Conservation (phyloP, 2,888 invertebrate species). For the Nezara viridula region DNA sequence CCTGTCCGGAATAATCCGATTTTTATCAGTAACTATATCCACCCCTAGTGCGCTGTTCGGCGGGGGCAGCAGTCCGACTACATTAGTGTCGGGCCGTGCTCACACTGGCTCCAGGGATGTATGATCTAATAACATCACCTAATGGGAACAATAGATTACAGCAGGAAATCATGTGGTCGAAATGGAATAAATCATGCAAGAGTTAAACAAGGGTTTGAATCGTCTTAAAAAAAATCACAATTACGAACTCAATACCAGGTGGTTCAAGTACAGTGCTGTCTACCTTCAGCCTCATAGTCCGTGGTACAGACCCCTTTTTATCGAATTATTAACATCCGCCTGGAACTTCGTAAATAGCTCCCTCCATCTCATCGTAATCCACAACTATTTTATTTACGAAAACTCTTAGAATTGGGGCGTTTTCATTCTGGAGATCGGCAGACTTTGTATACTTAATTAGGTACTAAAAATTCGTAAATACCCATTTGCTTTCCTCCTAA, state of each 20-base stretch:
- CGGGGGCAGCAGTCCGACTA: not conserved
- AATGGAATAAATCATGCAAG: not conserved
- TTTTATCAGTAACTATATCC: slow-evolving; percentile 43
- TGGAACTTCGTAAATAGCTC: too few relatives aligned
- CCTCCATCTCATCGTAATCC: too few relatives aligned
- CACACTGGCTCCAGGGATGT: not conserved
- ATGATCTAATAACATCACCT: not conserved
- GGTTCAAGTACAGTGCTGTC: not conserved
- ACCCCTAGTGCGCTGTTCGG: not conserved
- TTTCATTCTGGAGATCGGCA: too few relatives aligned
- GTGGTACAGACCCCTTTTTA: too few relatives aligned
- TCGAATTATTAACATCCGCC: too few relatives aligned
- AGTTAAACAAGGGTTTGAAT: not conserved
- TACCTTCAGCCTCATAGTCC: too few relatives aligned
- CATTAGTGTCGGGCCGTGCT: not conserved
- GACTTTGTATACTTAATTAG: too few relatives aligned
- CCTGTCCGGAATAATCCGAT: slow-evolving; percentile 34
- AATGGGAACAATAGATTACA: not conserved
- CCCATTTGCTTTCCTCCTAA: too few relatives aligned
- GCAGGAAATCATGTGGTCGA: not conserved
- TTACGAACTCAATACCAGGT: not conserved
- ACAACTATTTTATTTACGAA: too few relatives aligned
- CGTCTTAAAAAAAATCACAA: not conserved
- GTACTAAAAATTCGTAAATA: too few relatives aligned
- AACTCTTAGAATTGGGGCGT: too few relatives aligned